Evolutionary conservation across 2,888 invertebrate species (phyloP), one percentile per base, ranked within the genome.

Genomic region (Entomobrya proxima): DNA sequence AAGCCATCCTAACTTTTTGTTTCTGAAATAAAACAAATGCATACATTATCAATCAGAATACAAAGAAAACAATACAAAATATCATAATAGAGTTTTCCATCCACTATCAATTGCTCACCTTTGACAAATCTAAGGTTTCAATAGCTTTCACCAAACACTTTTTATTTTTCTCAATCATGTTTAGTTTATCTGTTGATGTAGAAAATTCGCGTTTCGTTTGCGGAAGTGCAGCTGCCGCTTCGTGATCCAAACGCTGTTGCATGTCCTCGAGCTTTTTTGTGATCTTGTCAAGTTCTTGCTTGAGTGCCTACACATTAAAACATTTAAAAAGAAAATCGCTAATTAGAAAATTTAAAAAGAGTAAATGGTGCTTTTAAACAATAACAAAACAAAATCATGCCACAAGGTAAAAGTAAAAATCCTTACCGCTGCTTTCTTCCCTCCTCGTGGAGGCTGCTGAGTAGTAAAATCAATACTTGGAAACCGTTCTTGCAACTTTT

Each of bases 41-140:
- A n/a, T n/a, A n/a, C n/a, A n/a, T n/a, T n/a, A n/a, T n/a, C n/a
- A n/a, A n/a, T n/a, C n/a, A n/a, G n/a, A n/a, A n/a, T n/a, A n/a
- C n/a, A n/a, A n/a, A n/a, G n/a, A 47, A 13, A 2, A 9, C 15
- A 13, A 47, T 47, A 2, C 5, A 47, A 44, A 27, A 37, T 40
- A 6, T 15, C 7, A 1, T 18, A 27, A 6, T 4, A 61, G 15
- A 24, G 55, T 18, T 9, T 27, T 9, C n/a, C 40, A 6, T 81
- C 7, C 24, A 40, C 21, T 18, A 40, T 24, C 50, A 58, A 30
- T 58, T 58, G 15, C 5, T 94, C 91, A 95, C 95, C 92, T 99
- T 99, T 93, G 98, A 96, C 91, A 95, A 95, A 92, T 99, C 99
- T 91, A 99, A 93, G 91, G 96, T 96, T 24, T 94, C 93, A 91